These are phyloP conservation scores for Oryctes rhinoceros DNA, from an alignment of 1,140 invertebrate genomes.

Conservation along the genomic window DNA sequence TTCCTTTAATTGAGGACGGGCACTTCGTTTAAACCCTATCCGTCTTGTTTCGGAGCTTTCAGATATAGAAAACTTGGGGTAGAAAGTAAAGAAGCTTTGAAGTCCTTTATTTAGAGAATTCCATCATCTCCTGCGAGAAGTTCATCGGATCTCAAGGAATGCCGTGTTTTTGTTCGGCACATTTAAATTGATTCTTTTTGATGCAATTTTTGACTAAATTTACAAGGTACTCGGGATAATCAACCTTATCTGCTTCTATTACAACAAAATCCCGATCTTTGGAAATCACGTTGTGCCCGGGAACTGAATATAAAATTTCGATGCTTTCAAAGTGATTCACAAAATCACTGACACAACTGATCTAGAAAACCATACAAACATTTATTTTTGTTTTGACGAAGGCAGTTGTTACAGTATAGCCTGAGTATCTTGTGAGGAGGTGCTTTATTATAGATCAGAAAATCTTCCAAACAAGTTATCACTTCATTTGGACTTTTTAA, in stretches of 20 bases:
- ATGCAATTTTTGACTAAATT: conserved; percentile 41
- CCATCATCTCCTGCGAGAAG: no score
- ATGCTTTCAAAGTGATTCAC: conserved; percentile 39
- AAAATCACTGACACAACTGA: conserved; percentile 37
- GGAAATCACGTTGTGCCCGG: conserved; percentile 40
- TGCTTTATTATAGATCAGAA: conserved; percentile 16
- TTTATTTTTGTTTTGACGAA: conserved; percentile 44
- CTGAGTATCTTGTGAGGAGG: neutral
- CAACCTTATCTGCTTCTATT: conserved; percentile 39
- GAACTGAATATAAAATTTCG: conserved; percentile 38
- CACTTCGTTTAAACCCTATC: no score
- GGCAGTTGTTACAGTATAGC: conserved; percentile 43
- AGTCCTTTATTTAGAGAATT: no score
- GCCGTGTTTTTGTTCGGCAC: conserved; percentile 6
- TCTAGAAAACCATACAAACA: conserved; percentile 42
- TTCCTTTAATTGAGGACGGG: no score
- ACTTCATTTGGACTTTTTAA: conserved; percentile 42
- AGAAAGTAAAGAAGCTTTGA: no score
- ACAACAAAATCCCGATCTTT: conserved; percentile 40
- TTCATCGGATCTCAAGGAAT: conserved; percentile 38
- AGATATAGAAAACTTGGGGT: no score
- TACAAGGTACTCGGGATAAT: conserved; percentile 36
- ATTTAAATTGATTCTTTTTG: conserved; percentile 40
- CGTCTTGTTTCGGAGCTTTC: no score
- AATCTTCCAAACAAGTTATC: conserved; percentile 42